A percentile compares a stretch with the other conserved stretches of the same genome.
phyloP scores from a whole-genome alignment of 2,113 vertebrate genomes.

The Himantopus leucocephalus region DNA sequence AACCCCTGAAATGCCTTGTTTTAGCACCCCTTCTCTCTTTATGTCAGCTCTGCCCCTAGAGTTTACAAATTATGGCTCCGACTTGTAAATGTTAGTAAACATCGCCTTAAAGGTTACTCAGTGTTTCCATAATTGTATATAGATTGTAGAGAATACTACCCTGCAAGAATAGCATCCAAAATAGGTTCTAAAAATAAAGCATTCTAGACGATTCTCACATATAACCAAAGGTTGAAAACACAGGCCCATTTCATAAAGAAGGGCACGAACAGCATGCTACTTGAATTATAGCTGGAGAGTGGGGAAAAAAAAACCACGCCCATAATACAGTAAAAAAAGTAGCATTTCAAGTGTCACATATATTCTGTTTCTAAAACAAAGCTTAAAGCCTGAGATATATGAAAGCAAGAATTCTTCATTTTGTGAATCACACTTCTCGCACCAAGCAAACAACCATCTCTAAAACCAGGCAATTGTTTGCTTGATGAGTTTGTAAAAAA shows the following conservation, averaged over 20 bases:
- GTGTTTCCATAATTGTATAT: background rate
- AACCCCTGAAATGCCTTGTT: background rate
- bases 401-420: background rate
- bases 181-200: background rate
- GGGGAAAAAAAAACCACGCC: background rate
- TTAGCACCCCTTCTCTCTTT: background rate
- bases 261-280: background rate
- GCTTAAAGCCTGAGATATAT: background rate
- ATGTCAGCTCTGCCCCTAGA: background rate
- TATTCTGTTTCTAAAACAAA: background rate
- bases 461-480: background rate
- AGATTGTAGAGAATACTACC: background rate
- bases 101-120: background rate
- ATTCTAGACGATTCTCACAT: background rate
- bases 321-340: background rate
- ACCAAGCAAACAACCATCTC: background rate
- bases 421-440: background rate
- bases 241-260: background rate
- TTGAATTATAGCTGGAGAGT: background rate
- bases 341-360: background rate
- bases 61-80: background rate
- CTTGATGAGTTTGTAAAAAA: background rate
- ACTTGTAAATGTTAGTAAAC: constrained; percentile 12
- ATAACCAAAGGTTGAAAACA: background rate
- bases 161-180: background rate